Percentiles rank a stretch among this genome's conserved stretches.
phyloP scores from a whole-genome alignment of 2,113 vertebrate genomes.

The Sminthopsis crassicaudata region DNA sequence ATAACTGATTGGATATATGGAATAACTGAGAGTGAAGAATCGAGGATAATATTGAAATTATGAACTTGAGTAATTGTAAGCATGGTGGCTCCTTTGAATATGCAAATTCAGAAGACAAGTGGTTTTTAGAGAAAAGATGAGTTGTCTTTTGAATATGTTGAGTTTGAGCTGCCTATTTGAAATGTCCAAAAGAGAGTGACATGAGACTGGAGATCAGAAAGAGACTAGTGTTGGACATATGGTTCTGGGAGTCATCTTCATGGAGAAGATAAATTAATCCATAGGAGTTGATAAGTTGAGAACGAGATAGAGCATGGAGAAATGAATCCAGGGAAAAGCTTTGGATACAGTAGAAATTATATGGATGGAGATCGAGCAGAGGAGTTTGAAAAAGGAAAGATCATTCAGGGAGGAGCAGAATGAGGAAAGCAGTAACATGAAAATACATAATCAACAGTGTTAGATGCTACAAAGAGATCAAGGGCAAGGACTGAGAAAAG shows the following conservation, averaged over 20 bases:
- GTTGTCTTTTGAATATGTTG: neutral
- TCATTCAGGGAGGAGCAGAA: neutral
- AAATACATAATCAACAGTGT: neutral
- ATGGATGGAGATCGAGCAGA: neutral
- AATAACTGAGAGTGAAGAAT: neutral
- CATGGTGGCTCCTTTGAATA: neutral
- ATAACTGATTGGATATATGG: neutral
- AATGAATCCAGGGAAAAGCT: neutral
- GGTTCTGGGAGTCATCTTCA: neutral
- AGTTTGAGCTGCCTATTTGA: neutral
- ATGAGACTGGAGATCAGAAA: neutral
- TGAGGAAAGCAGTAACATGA: neutral
- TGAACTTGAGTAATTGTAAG: neutral
- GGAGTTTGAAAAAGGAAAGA: neutral
- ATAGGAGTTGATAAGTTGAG: neutral
- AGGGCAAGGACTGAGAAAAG: too few relatives aligned
- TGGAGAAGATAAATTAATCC: too few relatives aligned
- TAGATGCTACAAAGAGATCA: too few relatives aligned
- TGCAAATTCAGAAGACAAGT: neutral
- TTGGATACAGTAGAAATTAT: neutral
- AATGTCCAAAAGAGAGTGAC: neutral
- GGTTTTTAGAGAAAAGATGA: neutral
- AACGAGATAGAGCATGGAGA: neutral
- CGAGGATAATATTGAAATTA: neutral
- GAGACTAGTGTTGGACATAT: neutral